Evolutionary conservation across 2,888 invertebrate species (phyloP).

Genomic region (Diarsia mendica): DNA sequence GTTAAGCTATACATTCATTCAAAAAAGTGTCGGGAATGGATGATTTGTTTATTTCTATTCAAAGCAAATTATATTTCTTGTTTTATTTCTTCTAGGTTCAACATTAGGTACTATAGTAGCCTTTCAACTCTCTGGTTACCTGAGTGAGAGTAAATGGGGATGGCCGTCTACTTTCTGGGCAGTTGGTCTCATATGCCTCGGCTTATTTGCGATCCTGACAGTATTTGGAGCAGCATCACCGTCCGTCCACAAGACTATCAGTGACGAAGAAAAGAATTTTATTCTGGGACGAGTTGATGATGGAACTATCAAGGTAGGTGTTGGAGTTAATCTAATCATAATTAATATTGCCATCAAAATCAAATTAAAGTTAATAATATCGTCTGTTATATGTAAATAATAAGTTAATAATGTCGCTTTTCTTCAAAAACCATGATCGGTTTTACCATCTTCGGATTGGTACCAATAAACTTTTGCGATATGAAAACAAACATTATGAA

Average conservation of each 20-base stretch:
- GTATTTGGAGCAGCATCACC: constrained; percentile 88
- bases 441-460: background rate
- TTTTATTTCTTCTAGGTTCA: constrained; percentile 83
- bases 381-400: background rate
- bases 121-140: constrained; percentile 91
- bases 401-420: background rate
- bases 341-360: background rate
- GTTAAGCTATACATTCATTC: background rate
- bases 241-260: constrained; percentile 82
- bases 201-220: constrained; percentile 85
- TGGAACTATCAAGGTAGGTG: constrained; percentile 29
- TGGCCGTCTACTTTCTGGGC: constrained; percentile 93
- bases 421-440: background rate
- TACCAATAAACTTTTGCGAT: background rate
- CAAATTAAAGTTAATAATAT: background rate
- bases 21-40: too few relatives aligned
- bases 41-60: too few relatives aligned
- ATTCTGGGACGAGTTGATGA: constrained; percentile 77
- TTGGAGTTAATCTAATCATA: background rate
- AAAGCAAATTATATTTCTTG: background rate
- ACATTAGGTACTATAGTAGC: constrained; percentile 92
- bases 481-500: background rate
- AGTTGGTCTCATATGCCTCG: constrained; percentile 88
- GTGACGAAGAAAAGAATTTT: constrained; percentile 84
- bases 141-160: constrained; percentile 89